phyloP scores from a whole-genome alignment of 2,888 invertebrate genomes.

The Tenodera sinensis region DNA sequence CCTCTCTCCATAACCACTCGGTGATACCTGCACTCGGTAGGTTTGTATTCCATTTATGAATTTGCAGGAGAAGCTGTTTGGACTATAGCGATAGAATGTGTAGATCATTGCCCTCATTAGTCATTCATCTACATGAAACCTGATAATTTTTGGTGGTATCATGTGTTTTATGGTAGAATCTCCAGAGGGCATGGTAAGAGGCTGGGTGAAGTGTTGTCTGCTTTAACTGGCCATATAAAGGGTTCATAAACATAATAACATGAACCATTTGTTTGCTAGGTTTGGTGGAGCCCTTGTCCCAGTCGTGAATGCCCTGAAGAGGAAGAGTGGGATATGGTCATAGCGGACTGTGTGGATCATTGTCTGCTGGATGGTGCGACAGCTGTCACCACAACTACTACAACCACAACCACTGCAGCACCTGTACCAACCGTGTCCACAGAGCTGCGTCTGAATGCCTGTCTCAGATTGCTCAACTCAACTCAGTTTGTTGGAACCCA shows the following conservation, averaged over 20 bases:
- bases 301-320: conserved; percentile 75
- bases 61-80: no score
- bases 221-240: not conserved
- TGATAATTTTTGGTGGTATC: no score
- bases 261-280: conserved; percentile 51
- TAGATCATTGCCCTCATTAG: no score
- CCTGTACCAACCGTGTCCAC: not conserved
- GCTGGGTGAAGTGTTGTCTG: not conserved
- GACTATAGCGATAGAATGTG: no score
- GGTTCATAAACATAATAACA: not conserved
- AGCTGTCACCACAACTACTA: not conserved
- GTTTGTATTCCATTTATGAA: no score
- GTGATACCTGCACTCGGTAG: no score
- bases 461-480: not conserved
- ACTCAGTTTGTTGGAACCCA: not conserved
- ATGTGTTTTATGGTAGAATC: no score
- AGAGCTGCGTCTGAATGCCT: not conserved
- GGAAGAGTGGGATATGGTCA: conserved; percentile 66
- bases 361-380: conserved; percentile 51
- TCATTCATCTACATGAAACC: no score
- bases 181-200: no score
- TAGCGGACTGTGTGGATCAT: conserved; percentile 70
- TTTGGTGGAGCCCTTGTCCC: conserved; percentile 81
- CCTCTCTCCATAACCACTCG: no score
- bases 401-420: not conserved